A percentile compares a stretch with the other conserved stretches of the same genome.
Conservation (phyloP, 2,113 vertebrate species). For the Coptodon rendalli region DNA sequence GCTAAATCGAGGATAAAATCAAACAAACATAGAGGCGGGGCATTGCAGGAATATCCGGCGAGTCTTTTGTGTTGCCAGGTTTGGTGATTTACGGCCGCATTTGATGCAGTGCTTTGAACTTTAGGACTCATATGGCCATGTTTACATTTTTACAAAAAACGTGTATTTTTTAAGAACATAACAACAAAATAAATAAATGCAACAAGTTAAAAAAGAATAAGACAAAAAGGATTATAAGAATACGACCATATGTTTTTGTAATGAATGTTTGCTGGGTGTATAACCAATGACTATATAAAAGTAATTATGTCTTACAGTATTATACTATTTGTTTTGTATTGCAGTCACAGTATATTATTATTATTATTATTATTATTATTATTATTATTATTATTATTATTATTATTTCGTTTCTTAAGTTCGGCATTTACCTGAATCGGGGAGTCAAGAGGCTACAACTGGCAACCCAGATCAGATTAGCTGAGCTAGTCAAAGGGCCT, state of each 20-base stretch:
- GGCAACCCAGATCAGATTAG: slow-evolving; percentile 32
- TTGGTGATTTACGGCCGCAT: background rate
- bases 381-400: background rate
- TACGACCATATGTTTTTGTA: background rate
- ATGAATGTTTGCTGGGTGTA: background rate
- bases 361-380: background rate
- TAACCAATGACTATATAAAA: background rate
- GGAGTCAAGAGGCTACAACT: background rate
- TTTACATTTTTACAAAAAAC: background rate
- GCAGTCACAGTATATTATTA: background rate
- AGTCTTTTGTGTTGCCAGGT: slow-evolving; percentile 32
- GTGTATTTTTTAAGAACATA: background rate
- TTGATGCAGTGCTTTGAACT: background rate
- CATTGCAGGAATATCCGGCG: background rate
- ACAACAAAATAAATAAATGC: background rate
- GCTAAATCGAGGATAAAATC: fast-evolving
- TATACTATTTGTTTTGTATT: background rate
- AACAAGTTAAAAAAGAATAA: background rate
- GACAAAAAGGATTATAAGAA: background rate
- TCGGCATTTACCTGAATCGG: background rate
- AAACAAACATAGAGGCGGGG: fast-evolving
- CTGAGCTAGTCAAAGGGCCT: background rate
- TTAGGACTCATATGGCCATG: background rate
- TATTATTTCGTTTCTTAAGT: background rate
- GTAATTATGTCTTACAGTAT: background rate